These are phyloP conservation scores for Melanerpes formicivorus DNA, from an alignment of 2,113 vertebrate genomes.

Conservation along the genomic window DNA sequence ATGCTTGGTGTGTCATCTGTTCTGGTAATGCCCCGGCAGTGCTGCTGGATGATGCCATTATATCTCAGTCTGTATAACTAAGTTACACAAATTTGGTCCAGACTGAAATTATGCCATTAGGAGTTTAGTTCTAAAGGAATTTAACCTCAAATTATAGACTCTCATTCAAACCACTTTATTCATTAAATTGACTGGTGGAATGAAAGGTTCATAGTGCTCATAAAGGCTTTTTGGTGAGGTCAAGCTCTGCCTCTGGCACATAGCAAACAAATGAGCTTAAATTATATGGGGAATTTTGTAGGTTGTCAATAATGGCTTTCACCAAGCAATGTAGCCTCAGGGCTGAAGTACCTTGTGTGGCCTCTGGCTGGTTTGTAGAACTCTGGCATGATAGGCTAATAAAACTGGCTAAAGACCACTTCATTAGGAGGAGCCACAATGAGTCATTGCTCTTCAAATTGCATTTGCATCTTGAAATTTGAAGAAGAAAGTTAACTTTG, in stretches of 20 bases:
- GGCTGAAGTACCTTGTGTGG: constrained; percentile 38
- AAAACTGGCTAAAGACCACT: constrained; percentile 35
- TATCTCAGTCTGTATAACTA: not conserved
- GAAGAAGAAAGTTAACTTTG: not conserved
- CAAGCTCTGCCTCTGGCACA: not conserved
- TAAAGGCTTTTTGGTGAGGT: constrained; percentile 35
- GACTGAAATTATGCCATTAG: constrained; percentile 22
- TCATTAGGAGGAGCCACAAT: constrained; percentile 3
- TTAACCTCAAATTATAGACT: constrained; percentile 51
- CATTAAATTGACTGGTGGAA: constrained; percentile 21
- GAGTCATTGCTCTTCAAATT: not conserved
- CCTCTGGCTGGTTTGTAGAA: not conserved
- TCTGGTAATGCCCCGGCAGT: not conserved
- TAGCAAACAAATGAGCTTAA: constrained; percentile 23
- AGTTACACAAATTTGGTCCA: not conserved
- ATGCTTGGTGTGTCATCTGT: not conserved
- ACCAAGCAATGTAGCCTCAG: not conserved
- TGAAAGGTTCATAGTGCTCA: not conserved
- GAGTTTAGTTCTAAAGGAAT: constrained; percentile 2
- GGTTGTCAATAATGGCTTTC: constrained; percentile 14
- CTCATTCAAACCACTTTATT: not conserved
- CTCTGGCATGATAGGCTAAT: constrained; percentile 5
- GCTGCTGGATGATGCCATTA: not conserved
- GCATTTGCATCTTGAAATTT: not conserved
- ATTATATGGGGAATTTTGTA: not conserved